A percentile compares a stretch with the other conserved stretches of the same genome.
Conservation (phyloP, 2,797 vertebrate species). For the Sebastes jordani region DNA sequence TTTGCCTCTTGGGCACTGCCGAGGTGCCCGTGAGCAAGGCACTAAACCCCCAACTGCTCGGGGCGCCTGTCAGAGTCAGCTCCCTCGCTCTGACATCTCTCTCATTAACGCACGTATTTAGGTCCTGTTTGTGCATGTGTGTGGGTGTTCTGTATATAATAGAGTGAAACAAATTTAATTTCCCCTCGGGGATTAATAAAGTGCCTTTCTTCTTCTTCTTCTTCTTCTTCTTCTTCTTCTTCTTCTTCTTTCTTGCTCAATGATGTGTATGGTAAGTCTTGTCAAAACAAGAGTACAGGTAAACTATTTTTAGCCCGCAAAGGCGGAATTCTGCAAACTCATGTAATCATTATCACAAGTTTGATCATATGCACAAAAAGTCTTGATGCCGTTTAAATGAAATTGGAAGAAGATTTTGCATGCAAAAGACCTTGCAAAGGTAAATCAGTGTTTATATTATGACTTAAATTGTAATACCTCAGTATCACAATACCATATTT, state of each 20-base stretch:
- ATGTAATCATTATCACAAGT: background rate
- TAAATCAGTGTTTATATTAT: background rate
- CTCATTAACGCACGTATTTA: too few relatives aligned
- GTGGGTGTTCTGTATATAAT: too few relatives aligned
- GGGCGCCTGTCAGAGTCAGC: too few relatives aligned
- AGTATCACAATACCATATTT: background rate
- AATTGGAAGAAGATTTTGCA: background rate
- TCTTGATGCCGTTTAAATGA: background rate
- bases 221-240: too few relatives aligned
- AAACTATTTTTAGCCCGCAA: background rate
- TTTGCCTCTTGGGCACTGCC: too few relatives aligned
- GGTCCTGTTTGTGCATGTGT: too few relatives aligned
- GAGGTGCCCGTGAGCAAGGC: too few relatives aligned
- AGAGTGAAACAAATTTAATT: too few relatives aligned
- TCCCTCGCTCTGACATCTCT: too few relatives aligned
- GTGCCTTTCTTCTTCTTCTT: too few relatives aligned
- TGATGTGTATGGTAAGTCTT: background rate
- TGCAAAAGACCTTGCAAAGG: background rate
- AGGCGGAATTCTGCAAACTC: background rate
- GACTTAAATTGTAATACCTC: background rate
- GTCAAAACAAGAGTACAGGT: slow-evolving; percentile 1
- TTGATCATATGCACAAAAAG: background rate
- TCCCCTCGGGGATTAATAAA: too few relatives aligned
- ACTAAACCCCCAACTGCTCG: too few relatives aligned
- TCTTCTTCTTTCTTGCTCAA: background rate